phyloP scores from a whole-genome alignment of 2,888 invertebrate genomes.

The Nebria salina region DNA sequence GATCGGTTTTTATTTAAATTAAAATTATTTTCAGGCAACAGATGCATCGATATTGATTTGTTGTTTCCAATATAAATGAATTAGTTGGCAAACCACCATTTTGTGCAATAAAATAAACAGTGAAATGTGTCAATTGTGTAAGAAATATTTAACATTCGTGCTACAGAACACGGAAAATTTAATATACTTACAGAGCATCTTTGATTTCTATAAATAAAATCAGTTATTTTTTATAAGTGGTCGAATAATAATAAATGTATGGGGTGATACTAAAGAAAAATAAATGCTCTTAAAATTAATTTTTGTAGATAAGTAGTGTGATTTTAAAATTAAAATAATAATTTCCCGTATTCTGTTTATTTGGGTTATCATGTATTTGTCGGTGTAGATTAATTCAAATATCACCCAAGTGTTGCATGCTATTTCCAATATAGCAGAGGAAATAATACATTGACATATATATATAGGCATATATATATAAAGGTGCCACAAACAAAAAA shows the following conservation, averaged over 20 bases:
- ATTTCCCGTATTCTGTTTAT: constrained; percentile 6
- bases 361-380: constrained; percentile 18
- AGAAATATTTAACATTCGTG: constrained; percentile 2
- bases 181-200: too few relatives aligned
- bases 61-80: constrained; percentile 30
- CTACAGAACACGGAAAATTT: background rate
- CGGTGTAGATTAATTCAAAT: constrained; percentile 35
- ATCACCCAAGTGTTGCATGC: constrained; percentile 40
- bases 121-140: constrained; percentile 27
- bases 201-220: too few relatives aligned
- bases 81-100: constrained; percentile 43
- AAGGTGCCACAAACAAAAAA: constrained; percentile 48
- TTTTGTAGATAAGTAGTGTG: too few relatives aligned
- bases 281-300: too few relatives aligned
- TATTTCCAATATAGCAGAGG: constrained; percentile 25
- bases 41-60: background rate
- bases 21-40: constrained; percentile 28
- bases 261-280: too few relatives aligned
- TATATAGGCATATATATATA: constrained; percentile 4
- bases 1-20: constrained; percentile 21
- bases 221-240: too few relatives aligned
- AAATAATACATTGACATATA: background rate
- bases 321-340: background rate
- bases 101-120: constrained; percentile 43
- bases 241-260: too few relatives aligned